Base-by-base conservation (phyloP, 2,113 vertebrate species). In the Carassius gibelio region DNA sequence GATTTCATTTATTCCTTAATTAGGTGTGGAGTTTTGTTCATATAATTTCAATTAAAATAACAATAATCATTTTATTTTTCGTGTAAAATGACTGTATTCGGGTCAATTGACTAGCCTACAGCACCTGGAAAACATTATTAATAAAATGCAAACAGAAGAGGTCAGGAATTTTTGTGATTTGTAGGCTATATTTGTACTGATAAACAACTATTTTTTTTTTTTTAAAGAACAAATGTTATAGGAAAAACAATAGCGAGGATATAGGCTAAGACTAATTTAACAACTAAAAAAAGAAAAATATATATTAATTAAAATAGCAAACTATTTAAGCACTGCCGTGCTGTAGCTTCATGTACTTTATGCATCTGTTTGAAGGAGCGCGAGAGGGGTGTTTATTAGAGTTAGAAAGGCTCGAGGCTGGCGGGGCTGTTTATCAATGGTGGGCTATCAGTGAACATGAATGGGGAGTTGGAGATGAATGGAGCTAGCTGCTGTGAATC, bases 401-500 rank as follows among this genome's bases (percentile, higher is more conserved):
- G 30, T n/a, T 23, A 38, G 55, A 68, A 57, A 57, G 81, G 81
- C 64, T 52, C 66, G 19, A 52, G 30, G 68, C 61, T 78, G 64
- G 55, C 75, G 74, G 66, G 34, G 79, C 61, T 85, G 80, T 83
- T 85, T 85, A 88, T 88, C 87, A 85, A 83, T 88, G 87, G 75
- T 82, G 66, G 72, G 74, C 19, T 59, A 72, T 84, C 19, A 69
- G 71, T 86, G 81, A 89, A 87, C 84, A 89, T 86, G 86, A 89
- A 89, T 89, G 86, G 84, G 11, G 76, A 86, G 84, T 42, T 86
- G 48, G 66, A 82, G 74, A 89, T 88, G 86, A 88, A 89, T 89
- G 86, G 84, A 86, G 55, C 81, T 59, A 23, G 75, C 84, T 79
- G 75, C 77, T 84, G 82, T 74, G 75, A 87, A 64, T 77, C 34